phyloP scores from a whole-genome alignment of 2,797 vertebrate species.

The Urophycis tenuis region DNA sequence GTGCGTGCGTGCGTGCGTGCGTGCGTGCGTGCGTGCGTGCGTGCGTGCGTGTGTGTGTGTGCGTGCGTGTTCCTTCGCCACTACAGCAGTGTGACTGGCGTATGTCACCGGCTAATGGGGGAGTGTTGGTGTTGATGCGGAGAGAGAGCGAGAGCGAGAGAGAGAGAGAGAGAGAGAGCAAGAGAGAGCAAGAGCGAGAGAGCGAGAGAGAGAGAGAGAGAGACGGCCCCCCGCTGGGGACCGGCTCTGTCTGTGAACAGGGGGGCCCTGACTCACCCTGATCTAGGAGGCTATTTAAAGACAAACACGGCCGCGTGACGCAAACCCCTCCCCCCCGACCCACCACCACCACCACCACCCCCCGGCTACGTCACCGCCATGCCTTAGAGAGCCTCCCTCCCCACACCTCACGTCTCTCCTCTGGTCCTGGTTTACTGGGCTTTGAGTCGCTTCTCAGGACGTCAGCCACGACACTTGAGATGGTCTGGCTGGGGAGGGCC shows the following conservation, averaged over 20 bases:
- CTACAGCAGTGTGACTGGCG: constrained; percentile 24
- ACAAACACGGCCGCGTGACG: constrained; percentile 59
- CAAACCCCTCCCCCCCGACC: constrained; percentile 45
- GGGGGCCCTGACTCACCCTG: constrained; percentile 60
- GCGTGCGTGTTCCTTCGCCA: constrained; percentile 24
- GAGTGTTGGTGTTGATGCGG: constrained; percentile 4
- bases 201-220: neutral
- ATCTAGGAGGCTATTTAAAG: constrained; percentile 68
- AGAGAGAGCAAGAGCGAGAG: neutral
- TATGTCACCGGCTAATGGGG: constrained; percentile 38
- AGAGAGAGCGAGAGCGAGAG: neutral
- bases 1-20: too few relatives aligned
- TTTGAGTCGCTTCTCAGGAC: neutral
- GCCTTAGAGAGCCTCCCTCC: neutral
- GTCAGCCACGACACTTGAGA: neutral
- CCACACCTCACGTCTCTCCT: too few relatives aligned
- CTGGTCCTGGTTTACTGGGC: neutral
- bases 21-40: too few relatives aligned
- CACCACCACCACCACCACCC: constrained; percentile 27
- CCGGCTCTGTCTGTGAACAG: constrained; percentile 49
- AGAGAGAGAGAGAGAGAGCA: neutral
- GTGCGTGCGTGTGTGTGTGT: too few relatives aligned
- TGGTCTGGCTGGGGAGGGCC: too few relatives aligned
- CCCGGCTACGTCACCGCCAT: constrained; percentile 4
- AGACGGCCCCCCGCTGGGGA: constrained; percentile 51